A percentile compares a stretch with the other conserved stretches of the same genome.
Evolutionary conservation across 2,888 invertebrate species (phyloP).

Genomic region (Doris montereyensis): DNA sequence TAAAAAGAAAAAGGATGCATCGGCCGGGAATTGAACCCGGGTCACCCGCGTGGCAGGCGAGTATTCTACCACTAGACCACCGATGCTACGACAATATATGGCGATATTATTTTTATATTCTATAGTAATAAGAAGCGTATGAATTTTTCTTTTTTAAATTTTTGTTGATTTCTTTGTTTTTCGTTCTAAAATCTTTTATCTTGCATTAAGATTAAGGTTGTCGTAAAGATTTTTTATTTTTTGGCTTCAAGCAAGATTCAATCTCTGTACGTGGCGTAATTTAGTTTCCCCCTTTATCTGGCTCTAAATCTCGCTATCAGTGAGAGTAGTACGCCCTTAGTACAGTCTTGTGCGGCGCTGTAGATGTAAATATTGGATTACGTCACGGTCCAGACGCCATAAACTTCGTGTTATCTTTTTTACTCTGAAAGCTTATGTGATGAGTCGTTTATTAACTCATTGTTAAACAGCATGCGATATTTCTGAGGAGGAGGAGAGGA

Average conservation of each 20-base stretch:
- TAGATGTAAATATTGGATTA: constrained; percentile 45
- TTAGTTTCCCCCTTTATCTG: neutral
- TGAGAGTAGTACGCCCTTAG: constrained; percentile 41
- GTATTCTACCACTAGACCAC: constrained; percentile 52
- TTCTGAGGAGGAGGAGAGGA: too few species aligned
- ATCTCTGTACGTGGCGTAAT: neutral
- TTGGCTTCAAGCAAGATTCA: too few species aligned
- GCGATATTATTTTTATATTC: too few species aligned
- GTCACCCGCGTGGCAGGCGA: constrained; percentile 52
- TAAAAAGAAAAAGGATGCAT: constrained; percentile 40
- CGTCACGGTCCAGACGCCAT: constrained; percentile 49
- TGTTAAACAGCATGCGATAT: too few species aligned
- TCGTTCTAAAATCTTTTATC: too few species aligned
- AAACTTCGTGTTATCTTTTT: constrained; percentile 5
- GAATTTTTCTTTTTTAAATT: too few species aligned
- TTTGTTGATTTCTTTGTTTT: too few species aligned
- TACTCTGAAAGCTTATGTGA: neutral
- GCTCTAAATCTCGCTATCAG: too few species aligned
- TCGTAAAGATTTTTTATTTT: neutral
- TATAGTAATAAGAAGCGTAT: too few species aligned
- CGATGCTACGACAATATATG: constrained; percentile 44
- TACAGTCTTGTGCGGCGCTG: constrained; percentile 48
- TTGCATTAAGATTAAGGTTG: neutral
- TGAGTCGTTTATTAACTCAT: too few species aligned
- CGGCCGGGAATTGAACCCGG: constrained; percentile 50